Conservation (phyloP, 2,797 vertebrate genomes). For the Leontopithecus rosalia region DNA sequence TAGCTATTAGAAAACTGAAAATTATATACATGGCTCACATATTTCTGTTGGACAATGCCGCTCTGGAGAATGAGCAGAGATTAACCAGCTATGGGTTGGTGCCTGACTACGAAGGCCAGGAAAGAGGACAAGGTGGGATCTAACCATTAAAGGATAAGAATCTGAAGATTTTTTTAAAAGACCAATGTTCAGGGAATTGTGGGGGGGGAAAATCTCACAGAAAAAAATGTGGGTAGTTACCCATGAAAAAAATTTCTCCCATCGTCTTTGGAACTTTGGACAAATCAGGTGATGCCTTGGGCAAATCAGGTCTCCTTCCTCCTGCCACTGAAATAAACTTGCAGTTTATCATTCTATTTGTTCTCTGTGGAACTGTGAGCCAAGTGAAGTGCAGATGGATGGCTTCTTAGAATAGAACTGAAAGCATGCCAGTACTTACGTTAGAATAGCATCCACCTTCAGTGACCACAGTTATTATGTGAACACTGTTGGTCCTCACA, state of each 20-base stretch:
- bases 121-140: neutral
- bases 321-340: conserved; percentile 12
- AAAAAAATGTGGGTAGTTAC: neutral
- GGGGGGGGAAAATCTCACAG: conserved; percentile 1
- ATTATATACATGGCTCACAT: neutral
- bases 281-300: neutral
- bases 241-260: conserved; percentile 46
- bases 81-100: neutral
- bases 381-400: conserved; percentile 9
- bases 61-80: neutral
- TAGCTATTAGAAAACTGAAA: neutral
- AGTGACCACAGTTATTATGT: neutral
- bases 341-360: conserved; percentile 7
- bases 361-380: neutral
- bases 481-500: neutral
- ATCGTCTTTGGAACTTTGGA: neutral
- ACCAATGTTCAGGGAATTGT: conserved; percentile 3
- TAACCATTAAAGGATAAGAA: conserved; percentile 31
- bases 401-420: conserved; percentile 37
- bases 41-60: neutral
- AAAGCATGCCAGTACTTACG: neutral
- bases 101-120: neutral
- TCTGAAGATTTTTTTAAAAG: conserved; percentile 3
- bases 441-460: conserved; percentile 40
- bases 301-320: conserved; percentile 20